Evolutionary conservation across 2,888 invertebrate genomes (phyloP), one percentile per base, ranked within the genome.

Genomic region (Diloba caeruleocephala): DNA sequence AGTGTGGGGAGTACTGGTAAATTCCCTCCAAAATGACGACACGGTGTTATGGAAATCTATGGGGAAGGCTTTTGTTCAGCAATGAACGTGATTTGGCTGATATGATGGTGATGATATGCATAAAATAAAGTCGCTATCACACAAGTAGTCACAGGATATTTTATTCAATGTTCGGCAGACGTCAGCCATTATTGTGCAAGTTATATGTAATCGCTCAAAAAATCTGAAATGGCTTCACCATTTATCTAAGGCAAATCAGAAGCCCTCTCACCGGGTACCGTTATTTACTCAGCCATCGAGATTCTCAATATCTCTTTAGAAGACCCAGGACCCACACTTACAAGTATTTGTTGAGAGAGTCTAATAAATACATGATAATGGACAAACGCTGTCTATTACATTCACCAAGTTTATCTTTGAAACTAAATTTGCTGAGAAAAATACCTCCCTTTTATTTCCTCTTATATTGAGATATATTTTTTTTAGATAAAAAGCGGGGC

Each of bases 351-450:
- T 41, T 15, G 32, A 43, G 19, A 39, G 10, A 58, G 69, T 68
- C 71, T 80, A 84, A 82, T 84, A 85, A 85, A 85, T 85, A 85
- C 74, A 76, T 80, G 78, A 80, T 86, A 85, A 85, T 83, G 77
- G 85, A 76, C 73, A 80, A 81, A 73, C 77, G 77, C 79, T 86
- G 85, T 86, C 86, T 76, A 82, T 79, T 80, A 81, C 76, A 74
- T 64, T 54, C 61, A 51, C 65, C 49, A 73, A 79, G 76, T 84
- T 84, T 83, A 83, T 85, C 82, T 79, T 55, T 50, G 62, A 68
- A 78, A 78, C 76, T 73, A 71, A 82, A 81, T 82, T 82, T 75
- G 64, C 73, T 61, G 70, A 54, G 69, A 72, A 73, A 60, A 81
- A 74, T 79, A 72, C 64, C 64, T 63, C 63, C n/a, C 23, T 71